phyloP scores from a whole-genome alignment of 2,113 vertebrate genomes.

The Larimichthys crocea region DNA sequence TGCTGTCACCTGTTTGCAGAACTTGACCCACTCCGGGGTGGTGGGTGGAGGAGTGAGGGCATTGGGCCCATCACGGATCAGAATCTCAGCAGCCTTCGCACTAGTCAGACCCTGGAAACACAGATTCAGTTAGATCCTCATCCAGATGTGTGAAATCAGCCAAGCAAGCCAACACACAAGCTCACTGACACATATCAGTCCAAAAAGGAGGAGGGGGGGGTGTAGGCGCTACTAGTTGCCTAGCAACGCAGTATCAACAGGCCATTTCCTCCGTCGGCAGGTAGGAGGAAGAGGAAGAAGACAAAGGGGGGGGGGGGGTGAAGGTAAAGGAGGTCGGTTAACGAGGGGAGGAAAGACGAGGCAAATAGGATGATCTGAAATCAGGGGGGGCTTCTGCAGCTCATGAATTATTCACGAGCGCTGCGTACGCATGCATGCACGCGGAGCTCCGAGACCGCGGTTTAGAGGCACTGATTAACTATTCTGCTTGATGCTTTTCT shows the following conservation, averaged over 20 bases:
- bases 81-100: slow-evolving; percentile 90
- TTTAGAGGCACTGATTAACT: slow-evolving; percentile 68
- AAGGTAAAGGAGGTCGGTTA: not conserved
- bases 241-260: slow-evolving; percentile 65
- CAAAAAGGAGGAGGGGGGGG: not conserved
- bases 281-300: slow-evolving; percentile 8
- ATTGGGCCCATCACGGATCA: slow-evolving; percentile 95
- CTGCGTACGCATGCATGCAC: not conserved
- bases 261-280: slow-evolving; percentile 43
- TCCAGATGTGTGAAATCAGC: not conserved
- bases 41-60: slow-evolving; percentile 95
- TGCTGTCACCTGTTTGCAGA: slow-evolving; percentile 87
- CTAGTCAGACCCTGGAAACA: slow-evolving; percentile 78
- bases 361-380: slow-evolving; percentile 48
- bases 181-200: slow-evolving; percentile 32
- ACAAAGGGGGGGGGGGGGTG: not conserved
- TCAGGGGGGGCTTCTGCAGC: slow-evolving; percentile 52
- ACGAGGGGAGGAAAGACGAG: slow-evolving; percentile 3
- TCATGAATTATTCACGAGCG: slow-evolving; percentile 63
- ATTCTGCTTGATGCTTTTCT: slow-evolving; percentile 74
- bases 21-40: slow-evolving; percentile 98
- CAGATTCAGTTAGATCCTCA: not conserved
- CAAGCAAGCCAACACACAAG: not conserved
- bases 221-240: slow-evolving; percentile 55
- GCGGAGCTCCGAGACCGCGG: slow-evolving; percentile 31